phyloP scores from a whole-genome alignment of 2,888 invertebrate species.

The Sesia apiformis region DNA sequence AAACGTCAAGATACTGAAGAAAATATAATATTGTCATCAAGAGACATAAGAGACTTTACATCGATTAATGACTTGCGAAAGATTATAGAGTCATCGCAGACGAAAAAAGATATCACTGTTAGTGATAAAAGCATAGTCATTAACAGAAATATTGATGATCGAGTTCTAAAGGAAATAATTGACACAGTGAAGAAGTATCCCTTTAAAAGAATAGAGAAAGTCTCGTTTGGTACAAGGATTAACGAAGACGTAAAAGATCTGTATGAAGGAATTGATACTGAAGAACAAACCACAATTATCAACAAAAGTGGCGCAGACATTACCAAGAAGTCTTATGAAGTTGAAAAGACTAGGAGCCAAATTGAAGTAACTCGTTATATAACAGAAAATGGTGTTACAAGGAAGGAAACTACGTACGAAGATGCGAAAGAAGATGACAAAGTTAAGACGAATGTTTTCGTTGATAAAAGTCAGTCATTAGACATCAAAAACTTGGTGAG shows the following conservation, averaged over 20 bases:
- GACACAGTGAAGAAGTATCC: slow-evolving; percentile 68
- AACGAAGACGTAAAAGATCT: slow-evolving; percentile 75
- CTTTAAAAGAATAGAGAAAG: slow-evolving; percentile 66
- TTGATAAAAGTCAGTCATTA: slow-evolving; percentile 60
- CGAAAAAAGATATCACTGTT: slow-evolving; percentile 56
- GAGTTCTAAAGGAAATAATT: slow-evolving; percentile 60
- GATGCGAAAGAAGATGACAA: slow-evolving; percentile 69
- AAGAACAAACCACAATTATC: slow-evolving; percentile 46
- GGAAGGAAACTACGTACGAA: slow-evolving; percentile 66
- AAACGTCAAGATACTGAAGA: slow-evolving; percentile 66
- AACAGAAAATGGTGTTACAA: slow-evolving; percentile 63
- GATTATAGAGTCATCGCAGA: slow-evolving; percentile 59
- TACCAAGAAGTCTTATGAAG: slow-evolving; percentile 58
- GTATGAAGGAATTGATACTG: slow-evolving; percentile 59
- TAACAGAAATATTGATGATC: slow-evolving; percentile 61
- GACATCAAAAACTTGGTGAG: slow-evolving; percentile 73
- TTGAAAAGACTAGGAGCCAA: slow-evolving; percentile 65
- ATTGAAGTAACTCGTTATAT: slow-evolving; percentile 66
- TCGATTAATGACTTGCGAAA: slow-evolving; percentile 63
- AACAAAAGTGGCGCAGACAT: slow-evolving; percentile 48
- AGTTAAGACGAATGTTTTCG: slow-evolving; percentile 64
- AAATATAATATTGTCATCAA: slow-evolving; percentile 63
- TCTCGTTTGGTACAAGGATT: slow-evolving; percentile 71
- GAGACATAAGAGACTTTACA: slow-evolving; percentile 66
- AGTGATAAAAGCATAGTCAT: slow-evolving; percentile 66